Percentiles rank a stretch among this genome's conserved stretches.
Conservation (phyloP, 2,888 invertebrate species). For the Tetrapedia diversipes region DNA sequence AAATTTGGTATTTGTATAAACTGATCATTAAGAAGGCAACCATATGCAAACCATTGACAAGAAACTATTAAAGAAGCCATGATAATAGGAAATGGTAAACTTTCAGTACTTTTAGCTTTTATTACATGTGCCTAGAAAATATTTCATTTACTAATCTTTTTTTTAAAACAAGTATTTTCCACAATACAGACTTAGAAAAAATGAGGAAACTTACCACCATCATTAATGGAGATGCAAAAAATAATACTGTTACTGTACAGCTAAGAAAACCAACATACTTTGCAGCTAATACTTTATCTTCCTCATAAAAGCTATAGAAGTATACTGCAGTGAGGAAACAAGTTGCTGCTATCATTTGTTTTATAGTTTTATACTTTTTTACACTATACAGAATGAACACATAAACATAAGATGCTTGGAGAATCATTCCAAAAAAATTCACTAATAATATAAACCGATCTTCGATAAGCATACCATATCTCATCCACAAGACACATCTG, state of each 20-base stretch:
- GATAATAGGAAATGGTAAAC: conserved; percentile 94
- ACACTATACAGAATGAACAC: conserved; percentile 90
- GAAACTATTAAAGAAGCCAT: conserved; percentile 92
- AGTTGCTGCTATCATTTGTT: conserved; percentile 85
- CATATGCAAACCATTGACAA: conserved; percentile 93
- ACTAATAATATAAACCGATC: conserved; percentile 90
- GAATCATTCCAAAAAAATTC: conserved; percentile 88
- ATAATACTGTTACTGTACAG: conserved; percentile 89
- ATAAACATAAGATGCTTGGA: conserved; percentile 88
- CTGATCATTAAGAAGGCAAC: conserved; percentile 89
- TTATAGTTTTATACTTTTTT: conserved; percentile 87
- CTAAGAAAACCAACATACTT: conserved; percentile 88
- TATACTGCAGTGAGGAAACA: conserved; percentile 84
- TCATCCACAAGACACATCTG: conserved; percentile 91
- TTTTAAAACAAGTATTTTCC: background rate
- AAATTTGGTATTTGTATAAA: conserved; percentile 93
- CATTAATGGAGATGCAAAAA: conserved; percentile 92
- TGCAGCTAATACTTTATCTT: conserved; percentile 84
- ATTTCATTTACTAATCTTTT: conserved; percentile 18
- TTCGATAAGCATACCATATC: conserved; percentile 90
- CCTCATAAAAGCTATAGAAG: conserved; percentile 85
- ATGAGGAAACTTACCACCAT: conserved; percentile 85
- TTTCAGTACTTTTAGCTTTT: conserved; percentile 90
- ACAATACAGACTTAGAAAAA: background rate
- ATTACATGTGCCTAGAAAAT: conserved; percentile 88